phyloP scores from a whole-genome alignment of 2,888 invertebrate genomes.

The Eurytoma californica region DNA sequence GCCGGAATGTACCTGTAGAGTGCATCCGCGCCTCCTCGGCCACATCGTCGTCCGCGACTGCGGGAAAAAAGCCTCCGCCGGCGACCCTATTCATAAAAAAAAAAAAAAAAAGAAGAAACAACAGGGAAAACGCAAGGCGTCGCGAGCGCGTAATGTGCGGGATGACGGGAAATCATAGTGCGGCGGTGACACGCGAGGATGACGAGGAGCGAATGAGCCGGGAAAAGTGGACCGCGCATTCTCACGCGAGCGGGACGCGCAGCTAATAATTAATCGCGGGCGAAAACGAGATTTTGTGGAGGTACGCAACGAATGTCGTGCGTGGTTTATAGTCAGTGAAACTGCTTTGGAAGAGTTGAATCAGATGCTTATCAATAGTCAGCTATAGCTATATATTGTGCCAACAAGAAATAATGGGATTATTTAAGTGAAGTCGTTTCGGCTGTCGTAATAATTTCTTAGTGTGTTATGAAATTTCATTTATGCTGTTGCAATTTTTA shows the following conservation, averaged over 20 bases:
- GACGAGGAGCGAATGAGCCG: conserved; percentile 1
- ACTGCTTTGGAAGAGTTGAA: neutral
- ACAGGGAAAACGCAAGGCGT: neutral
- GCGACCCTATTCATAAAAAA: neutral
- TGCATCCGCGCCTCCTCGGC: neutral
- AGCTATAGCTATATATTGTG: too few species aligned
- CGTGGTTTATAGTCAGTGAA: neutral
- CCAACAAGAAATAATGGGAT: too few species aligned
- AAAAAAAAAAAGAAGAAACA: neutral
- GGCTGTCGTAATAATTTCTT: too few species aligned
- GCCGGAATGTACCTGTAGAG: too few species aligned
- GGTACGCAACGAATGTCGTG: neutral
- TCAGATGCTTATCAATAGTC: neutral
- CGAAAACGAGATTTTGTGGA: too few species aligned
- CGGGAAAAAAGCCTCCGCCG: neutral
- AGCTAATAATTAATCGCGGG: conserved; percentile 4
- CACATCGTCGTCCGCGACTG: neutral
- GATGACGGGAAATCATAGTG: neutral
- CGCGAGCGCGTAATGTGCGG: neutral
- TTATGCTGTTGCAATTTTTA: too few species aligned
- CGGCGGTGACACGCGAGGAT: neutral
- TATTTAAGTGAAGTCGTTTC: too few species aligned
- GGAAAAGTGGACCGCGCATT: neutral
- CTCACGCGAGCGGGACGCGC: neutral
- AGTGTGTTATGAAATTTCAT: too few species aligned